Conservation (phyloP, 2,797 vertebrate species). For the Xiphophorus birchmanni region DNA sequence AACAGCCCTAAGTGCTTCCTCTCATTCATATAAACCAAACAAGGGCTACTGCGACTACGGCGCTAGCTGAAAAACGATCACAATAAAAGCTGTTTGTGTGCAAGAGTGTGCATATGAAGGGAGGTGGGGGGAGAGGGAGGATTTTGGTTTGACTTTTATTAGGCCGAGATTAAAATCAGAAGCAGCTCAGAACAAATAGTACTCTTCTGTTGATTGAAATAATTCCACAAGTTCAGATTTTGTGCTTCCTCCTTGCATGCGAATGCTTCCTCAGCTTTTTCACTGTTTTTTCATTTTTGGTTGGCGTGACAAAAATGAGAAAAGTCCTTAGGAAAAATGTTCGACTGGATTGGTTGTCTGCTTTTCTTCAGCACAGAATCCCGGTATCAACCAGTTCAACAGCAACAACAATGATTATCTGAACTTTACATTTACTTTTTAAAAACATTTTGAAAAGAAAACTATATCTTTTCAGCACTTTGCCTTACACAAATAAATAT, state of each 20-base stretch:
- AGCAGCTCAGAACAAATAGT: background rate
- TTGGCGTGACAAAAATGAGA: background rate
- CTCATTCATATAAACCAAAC: slow-evolving; percentile 80
- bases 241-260: slow-evolving; percentile 36
- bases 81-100: background rate
- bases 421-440: background rate
- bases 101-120: background rate
- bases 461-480: background rate
- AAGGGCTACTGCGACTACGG: slow-evolving; percentile 59
- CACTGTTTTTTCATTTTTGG: background rate
- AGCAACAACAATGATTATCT: background rate
- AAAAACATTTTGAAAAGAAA: background rate
- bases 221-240: slow-evolving; percentile 13
- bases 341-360: background rate
- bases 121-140: background rate
- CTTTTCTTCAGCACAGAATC: background rate
- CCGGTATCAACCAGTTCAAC: background rate
- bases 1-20: slow-evolving; percentile 83
- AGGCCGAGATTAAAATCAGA: slow-evolving; percentile 19
- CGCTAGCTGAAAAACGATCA: slow-evolving; percentile 57
- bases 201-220: slow-evolving; percentile 1
- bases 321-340: background rate
- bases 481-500: background rate
- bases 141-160: slow-evolving; percentile 19
- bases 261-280: slow-evolving; percentile 18